phyloP scores from a whole-genome alignment of 2,797 vertebrate genomes.

The Rhincodon typus region DNA sequence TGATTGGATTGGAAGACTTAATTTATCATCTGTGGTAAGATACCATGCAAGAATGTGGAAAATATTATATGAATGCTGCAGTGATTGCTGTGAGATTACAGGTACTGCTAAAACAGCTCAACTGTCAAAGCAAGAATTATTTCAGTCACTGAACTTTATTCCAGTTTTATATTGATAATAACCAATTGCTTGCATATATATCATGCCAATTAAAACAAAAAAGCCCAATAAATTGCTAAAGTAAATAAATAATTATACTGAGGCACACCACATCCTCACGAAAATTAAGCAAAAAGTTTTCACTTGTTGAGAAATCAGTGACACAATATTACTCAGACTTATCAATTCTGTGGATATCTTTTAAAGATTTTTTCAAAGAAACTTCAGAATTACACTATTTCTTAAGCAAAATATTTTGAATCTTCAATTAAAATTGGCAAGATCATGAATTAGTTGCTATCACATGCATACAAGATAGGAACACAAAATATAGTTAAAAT shows the following conservation, averaged over 20 bases:
- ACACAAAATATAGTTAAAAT: not conserved
- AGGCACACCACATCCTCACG: not conserved
- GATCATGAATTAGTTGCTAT: not conserved
- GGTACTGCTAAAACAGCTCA: slow-evolving; percentile 11
- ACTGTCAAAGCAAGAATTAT: not conserved
- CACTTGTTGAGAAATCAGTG: not conserved
- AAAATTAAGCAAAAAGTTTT: not conserved
- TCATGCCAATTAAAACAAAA: not conserved
- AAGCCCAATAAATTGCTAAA: not conserved
- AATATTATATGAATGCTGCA: not conserved
- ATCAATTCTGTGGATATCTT: not conserved
- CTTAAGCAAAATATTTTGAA: not conserved
- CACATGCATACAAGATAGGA: not conserved
- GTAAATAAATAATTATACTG: not conserved
- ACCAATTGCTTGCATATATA: not conserved
- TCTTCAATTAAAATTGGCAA: not conserved
- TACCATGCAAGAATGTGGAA: slow-evolving; percentile 5
- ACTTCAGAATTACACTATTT: not conserved
- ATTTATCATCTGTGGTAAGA: not conserved
- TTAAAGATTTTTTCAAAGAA: slow-evolving; percentile 26
- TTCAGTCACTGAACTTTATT: not conserved
- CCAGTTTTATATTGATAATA: not conserved
- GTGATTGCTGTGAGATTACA: not conserved
- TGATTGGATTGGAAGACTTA: not conserved
- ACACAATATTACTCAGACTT: not conserved